Percentiles rank a stretch among this genome's conserved stretches.
Evolutionary conservation across 2,113 vertebrate genomes (phyloP).

Genomic region (Neolamprologus sp.): DNA sequence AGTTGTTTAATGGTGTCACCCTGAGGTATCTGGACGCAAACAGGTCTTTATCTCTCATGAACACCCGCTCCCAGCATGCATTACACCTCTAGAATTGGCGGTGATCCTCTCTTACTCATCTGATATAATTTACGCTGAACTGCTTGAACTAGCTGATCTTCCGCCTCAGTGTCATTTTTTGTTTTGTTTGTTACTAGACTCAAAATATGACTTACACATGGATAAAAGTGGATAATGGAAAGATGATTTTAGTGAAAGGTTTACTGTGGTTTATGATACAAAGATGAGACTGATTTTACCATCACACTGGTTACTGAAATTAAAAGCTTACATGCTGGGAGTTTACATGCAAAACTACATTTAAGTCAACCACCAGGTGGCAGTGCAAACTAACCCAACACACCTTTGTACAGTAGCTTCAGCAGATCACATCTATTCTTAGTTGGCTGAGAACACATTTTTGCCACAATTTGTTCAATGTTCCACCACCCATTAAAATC

Average conservation of each 20-base stretch:
- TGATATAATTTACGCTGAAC: neutral
- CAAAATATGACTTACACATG: neutral
- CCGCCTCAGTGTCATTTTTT: neutral
- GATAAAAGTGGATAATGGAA: neutral
- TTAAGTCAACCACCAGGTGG: slow-evolving; percentile 29
- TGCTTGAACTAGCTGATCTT: neutral
- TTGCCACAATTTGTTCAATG: neutral
- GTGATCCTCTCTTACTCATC: slow-evolving; percentile 1
- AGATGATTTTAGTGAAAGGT: neutral
- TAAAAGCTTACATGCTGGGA: neutral
- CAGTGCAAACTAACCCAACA: slow-evolving; percentile 1
- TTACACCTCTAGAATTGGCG: neutral
- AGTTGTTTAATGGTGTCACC: neutral
- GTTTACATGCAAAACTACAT: neutral
- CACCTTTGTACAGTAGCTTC: neutral
- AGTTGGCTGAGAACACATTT: neutral
- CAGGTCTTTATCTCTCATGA: slow-evolving; percentile 56
- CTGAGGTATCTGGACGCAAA: slow-evolving; percentile 21
- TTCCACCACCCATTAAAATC: neutral
- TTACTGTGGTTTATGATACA: neutral
- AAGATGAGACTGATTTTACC: neutral
- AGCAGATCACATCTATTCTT: neutral
- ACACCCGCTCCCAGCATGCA: slow-evolving; percentile 37
- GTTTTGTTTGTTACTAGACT: neutral
- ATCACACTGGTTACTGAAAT: neutral